phyloP scores from a whole-genome alignment of 2,888 invertebrate genomes.

The Mayetiola destructor region DNA sequence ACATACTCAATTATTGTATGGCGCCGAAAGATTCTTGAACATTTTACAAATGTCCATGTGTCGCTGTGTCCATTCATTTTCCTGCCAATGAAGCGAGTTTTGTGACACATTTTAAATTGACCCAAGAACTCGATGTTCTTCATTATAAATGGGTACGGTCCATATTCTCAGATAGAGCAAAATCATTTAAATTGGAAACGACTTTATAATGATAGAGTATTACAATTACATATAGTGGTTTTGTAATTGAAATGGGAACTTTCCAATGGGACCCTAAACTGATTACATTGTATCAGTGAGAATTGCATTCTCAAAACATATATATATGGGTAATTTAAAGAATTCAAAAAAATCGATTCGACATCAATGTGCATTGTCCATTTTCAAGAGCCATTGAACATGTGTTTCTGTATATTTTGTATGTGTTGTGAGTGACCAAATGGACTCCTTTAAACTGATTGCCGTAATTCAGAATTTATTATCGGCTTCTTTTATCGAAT shows the following conservation, averaged over 20 bases:
- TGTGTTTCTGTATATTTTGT: no score
- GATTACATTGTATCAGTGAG: neutral
- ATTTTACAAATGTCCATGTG: neutral
- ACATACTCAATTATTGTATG: neutral
- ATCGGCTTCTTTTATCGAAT: neutral
- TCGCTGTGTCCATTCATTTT: neutral
- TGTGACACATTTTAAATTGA: slow-evolving; percentile 8
- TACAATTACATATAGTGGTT: no score
- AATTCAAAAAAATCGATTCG: no score
- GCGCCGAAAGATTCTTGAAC: neutral
- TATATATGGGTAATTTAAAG: slow-evolving; percentile 9
- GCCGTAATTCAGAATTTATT: no score
- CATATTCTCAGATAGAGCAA: no score
- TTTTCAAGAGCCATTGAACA: slow-evolving; percentile 6
- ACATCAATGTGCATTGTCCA: neutral
- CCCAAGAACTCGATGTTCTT: neutral
- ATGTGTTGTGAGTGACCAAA: no score
- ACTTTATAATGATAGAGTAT: no score
- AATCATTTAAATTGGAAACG: neutral
- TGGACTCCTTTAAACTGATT: no score
- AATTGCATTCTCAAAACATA: neutral
- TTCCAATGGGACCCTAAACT: neutral
- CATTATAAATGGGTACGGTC: no score
- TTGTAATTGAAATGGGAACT: neutral
- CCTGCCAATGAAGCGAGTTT: neutral